Evolutionary conservation across 2,797 vertebrate species (phyloP).

Genomic region (Onychomys torridus): DNA sequence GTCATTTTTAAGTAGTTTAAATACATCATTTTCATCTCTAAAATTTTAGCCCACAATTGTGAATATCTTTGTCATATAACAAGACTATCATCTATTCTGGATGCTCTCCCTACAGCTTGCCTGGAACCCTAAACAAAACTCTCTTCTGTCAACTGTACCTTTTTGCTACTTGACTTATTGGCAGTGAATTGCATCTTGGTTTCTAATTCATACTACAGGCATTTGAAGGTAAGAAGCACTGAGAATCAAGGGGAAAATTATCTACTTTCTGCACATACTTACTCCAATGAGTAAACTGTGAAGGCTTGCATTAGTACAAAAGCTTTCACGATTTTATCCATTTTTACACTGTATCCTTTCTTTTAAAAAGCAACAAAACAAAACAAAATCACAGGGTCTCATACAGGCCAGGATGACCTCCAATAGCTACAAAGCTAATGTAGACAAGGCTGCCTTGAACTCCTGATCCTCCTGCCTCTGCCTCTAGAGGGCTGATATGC

Average conservation of each 20-base stretch:
- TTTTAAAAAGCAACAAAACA: background rate
- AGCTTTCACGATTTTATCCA: background rate
- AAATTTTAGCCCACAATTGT: conserved; percentile 32
- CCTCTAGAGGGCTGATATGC: background rate
- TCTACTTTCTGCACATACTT: conserved; percentile 24
- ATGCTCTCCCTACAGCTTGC: conserved; percentile 7
- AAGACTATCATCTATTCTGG: conserved; percentile 16
- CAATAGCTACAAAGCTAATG: background rate
- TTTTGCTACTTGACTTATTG: conserved; percentile 53
- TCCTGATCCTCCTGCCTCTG: background rate
- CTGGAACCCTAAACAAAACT: conserved; percentile 46
- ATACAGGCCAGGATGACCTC: background rate
- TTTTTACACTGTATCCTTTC: conserved; percentile 7
- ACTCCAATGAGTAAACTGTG: conserved; percentile 2
- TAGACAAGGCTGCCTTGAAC: background rate
- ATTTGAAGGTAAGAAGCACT: conserved; percentile 48
- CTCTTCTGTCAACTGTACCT: conserved; percentile 6
- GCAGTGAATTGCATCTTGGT: background rate
- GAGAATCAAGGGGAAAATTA: conserved; percentile 20
- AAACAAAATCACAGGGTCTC: background rate
- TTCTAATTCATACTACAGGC: conserved; percentile 40
- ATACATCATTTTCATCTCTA: conserved; percentile 52
- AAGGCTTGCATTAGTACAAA: background rate
- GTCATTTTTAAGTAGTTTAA: conserved; percentile 42
- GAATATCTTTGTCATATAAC: conserved; percentile 11